A percentile compares a stretch with the other conserved stretches of the same genome.
These are phyloP conservation scores for Salarias fasciatus DNA, from an alignment of 2,797 vertebrate genomes.

Conservation along the genomic window DNA sequence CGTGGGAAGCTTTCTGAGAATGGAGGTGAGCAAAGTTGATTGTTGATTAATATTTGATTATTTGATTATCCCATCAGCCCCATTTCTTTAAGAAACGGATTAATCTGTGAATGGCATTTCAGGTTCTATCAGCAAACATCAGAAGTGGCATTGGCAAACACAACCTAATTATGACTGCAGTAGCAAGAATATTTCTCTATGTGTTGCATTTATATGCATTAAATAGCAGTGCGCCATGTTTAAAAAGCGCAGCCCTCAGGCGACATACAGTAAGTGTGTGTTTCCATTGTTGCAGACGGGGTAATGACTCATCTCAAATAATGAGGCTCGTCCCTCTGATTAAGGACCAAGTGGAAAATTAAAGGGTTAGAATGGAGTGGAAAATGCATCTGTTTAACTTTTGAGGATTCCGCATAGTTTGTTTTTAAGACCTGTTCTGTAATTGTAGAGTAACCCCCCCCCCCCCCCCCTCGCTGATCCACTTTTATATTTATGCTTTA, in stretches of 20 bases:
- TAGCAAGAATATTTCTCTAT: no score
- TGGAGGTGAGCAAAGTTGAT: constrained; percentile 81
- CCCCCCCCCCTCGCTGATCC: constrained; percentile 19
- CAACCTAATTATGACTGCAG: no score
- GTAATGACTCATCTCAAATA: constrained; percentile 65
- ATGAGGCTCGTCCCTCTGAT: constrained; percentile 63
- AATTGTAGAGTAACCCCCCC: constrained; percentile 41
- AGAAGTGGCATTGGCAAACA: no score
- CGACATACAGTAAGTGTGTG: constrained; percentile 20
- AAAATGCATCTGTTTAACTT: constrained; percentile 26
- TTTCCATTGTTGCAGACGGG: constrained; percentile 50
- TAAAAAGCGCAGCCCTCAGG: neutral
- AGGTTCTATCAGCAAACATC: no score
- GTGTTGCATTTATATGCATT: no score
- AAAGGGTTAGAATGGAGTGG: constrained; percentile 35
- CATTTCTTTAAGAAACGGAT: no score
- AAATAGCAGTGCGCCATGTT: no score
- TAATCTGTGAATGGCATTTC: no score
- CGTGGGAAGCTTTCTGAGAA: constrained; percentile 96
- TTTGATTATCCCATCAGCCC: no score
- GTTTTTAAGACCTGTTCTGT: constrained; percentile 12
- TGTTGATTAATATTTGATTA: no score
- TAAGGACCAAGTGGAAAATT: constrained; percentile 53
- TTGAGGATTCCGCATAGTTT: constrained; percentile 17
- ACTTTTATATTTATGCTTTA: constrained; percentile 24